Evolutionary conservation across 2,797 vertebrate genomes (phyloP), one percentile per base, ranked within the genome.

Genomic region (Poliocrania exsul): DNA sequence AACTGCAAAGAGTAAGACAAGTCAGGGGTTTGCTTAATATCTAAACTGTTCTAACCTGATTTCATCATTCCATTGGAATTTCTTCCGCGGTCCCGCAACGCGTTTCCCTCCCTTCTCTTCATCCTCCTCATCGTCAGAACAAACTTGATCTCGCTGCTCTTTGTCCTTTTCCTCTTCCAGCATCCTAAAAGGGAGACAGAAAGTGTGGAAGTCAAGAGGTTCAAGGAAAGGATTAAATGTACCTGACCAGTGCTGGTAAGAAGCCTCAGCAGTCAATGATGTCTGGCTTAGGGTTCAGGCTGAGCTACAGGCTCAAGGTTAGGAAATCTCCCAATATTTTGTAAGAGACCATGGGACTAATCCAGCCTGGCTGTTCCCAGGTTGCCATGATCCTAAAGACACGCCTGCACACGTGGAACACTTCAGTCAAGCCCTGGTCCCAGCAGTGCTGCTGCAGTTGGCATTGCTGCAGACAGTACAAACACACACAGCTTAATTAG

Each of bases 21-120:
- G 42, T 37, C 44, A 51, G 5, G 35, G 38, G 21, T 54, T 51
- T 49, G 60, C 49, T 87, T 54, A 65, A 57, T 46, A 81, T 77
- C 81, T 83, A 58, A 79, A 70, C 40, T 42, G 62, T 44, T 67
- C 96, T 93, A 88, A 99, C 99, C 99, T 98, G 97, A 99, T 98
- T 93, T 99, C 99, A 26, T 99, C 98, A 47, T 98, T 99, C 99
- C 99, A 99, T 60, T 98, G 98, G 96, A 99, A 99, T 90, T 98
- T 98, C 97, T 99, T 99, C 74, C 98, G 98, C 0, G 99, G 99
- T 50, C 98, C 98, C 40, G 96, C 94, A 6, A 98, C 61, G 2
- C 98, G 98, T 93, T 98, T 99, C 62, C 98, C 98, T 73, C 97
- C 97, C 92, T 97, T 99, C 67, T 99, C 98, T 44, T 98, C 98